A percentile compares a stretch with the other conserved stretches of the same genome.
Evolutionary conservation across 2,113 vertebrate species (phyloP).

Genomic region (Polypterus bichir): DNA sequence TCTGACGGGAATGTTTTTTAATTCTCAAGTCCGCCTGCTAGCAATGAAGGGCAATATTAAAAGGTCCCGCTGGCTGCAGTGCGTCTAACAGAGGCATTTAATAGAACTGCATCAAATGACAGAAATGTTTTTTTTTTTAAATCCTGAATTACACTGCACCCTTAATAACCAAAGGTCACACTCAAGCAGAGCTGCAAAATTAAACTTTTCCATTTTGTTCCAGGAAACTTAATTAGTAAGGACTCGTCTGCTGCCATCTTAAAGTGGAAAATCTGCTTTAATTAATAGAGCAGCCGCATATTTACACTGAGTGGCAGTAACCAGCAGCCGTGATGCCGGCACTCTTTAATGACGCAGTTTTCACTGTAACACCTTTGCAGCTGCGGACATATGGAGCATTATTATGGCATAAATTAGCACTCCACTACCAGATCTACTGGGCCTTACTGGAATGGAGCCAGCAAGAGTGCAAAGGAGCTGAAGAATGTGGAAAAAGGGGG

Average conservation of each 20-base stretch:
- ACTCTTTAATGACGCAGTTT: too few relatives aligned
- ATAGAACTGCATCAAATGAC: not conserved
- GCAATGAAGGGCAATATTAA: constrained; percentile 9
- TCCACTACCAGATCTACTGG: too few relatives aligned
- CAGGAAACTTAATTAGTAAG: constrained; percentile 3
- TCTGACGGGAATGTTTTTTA: constrained; percentile 11
- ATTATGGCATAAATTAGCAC: too few relatives aligned
- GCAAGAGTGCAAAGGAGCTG: too few relatives aligned
- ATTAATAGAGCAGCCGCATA: not conserved
- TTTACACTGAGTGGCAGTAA: too few relatives aligned
- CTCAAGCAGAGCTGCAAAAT: constrained; percentile 13
- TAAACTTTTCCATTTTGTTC: constrained; percentile 24
- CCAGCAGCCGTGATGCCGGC: too few relatives aligned
- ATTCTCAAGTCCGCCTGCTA: not conserved
- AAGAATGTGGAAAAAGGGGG: too few relatives aligned
- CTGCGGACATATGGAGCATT: too few relatives aligned
- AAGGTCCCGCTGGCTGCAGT: constrained; percentile 16
- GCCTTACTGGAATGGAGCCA: too few relatives aligned
- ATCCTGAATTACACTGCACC: constrained; percentile 21
- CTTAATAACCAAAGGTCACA: constrained; percentile 22
- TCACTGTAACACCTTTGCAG: too few relatives aligned
- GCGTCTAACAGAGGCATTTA: constrained; percentile 17
- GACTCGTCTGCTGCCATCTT: not conserved
- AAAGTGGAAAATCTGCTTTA: constrained; percentile 2
- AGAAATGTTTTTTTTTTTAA: constrained; percentile 10